Evolutionary conservation across 2,113 vertebrate genomes (phyloP).

Genomic region (Mustelus asterias): DNA sequence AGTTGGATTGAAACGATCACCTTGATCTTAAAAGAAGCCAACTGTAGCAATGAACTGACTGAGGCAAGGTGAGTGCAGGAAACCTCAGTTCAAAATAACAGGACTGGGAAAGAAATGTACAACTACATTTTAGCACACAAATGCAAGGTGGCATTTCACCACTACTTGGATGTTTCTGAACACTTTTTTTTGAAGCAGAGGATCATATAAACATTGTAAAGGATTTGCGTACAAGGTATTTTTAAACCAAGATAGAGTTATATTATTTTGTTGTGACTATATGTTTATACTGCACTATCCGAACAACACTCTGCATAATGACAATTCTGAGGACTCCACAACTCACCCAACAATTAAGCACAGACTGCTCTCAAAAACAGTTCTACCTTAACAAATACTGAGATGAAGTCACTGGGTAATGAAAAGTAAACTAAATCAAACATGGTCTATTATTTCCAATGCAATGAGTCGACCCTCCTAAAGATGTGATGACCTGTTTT

Average conservation of each 20-base stretch:
- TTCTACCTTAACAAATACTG: not conserved
- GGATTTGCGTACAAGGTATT: not conserved
- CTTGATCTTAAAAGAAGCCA: not conserved
- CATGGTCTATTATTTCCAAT: not conserved
- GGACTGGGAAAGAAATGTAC: not conserved
- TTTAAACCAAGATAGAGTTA: not conserved
- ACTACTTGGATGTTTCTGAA: not conserved
- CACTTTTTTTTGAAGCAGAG: not conserved
- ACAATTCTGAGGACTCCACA: not conserved
- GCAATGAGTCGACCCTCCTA: not conserved
- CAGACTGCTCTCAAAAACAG: not conserved
- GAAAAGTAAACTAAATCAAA: not conserved
- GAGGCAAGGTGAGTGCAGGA: not conserved
- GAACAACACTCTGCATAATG: not conserved
- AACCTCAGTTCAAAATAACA: not conserved
- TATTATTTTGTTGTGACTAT: not conserved
- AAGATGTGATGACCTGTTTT: not conserved
- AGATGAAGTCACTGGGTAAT: not conserved
- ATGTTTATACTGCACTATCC: not conserved
- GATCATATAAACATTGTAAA: not conserved
- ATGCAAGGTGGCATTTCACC: not conserved
- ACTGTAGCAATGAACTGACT: not conserved
- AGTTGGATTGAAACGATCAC: not conserved
- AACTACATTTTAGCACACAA: too few relatives aligned
- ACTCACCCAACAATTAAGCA: not conserved